Evolutionary conservation across 2,113 vertebrate species (phyloP).

Genomic region (Hiodon tergisus): DNA sequence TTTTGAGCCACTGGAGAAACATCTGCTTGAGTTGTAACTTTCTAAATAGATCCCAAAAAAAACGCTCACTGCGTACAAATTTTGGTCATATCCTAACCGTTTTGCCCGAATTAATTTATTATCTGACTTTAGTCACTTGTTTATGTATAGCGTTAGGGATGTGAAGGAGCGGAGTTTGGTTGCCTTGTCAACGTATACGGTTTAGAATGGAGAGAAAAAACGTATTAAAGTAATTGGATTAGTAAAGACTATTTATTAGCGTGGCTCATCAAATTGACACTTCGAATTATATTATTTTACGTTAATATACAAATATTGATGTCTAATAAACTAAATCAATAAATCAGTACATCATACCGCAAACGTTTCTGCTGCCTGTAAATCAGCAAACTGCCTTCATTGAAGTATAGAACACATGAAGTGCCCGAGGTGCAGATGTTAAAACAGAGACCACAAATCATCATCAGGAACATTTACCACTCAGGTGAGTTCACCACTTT

Average conservation of each 20-base stretch:
- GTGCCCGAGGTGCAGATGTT: background rate
- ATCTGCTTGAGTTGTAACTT: too few relatives aligned
- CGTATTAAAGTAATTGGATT: background rate
- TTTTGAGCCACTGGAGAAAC: background rate
- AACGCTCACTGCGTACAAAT: background rate
- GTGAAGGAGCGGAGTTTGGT: slow-evolving; percentile 18
- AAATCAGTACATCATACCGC: background rate
- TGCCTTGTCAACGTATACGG: slow-evolving; percentile 23
- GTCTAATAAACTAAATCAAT: background rate
- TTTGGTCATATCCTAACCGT: background rate
- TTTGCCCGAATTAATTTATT: background rate
- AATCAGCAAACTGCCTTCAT: background rate
- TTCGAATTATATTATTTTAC: too few relatives aligned
- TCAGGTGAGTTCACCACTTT: slow-evolving; percentile 5
- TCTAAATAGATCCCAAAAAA: background rate
- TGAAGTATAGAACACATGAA: background rate
- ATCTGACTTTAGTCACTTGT: background rate
- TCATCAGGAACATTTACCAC: background rate
- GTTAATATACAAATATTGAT: too few relatives aligned
- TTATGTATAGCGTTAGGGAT: background rate
- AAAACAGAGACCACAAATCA: background rate
- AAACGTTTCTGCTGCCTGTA: background rate
- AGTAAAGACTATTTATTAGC: background rate
- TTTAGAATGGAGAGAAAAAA: slow-evolving; percentile 12
- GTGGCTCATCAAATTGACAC: too few relatives aligned